A percentile compares a stretch with the other conserved stretches of the same genome.
These are phyloP conservation scores for Trichomalopsis sarcophagae DNA, from an alignment of 1,140 invertebrate genomes.

Conservation along the genomic window DNA sequence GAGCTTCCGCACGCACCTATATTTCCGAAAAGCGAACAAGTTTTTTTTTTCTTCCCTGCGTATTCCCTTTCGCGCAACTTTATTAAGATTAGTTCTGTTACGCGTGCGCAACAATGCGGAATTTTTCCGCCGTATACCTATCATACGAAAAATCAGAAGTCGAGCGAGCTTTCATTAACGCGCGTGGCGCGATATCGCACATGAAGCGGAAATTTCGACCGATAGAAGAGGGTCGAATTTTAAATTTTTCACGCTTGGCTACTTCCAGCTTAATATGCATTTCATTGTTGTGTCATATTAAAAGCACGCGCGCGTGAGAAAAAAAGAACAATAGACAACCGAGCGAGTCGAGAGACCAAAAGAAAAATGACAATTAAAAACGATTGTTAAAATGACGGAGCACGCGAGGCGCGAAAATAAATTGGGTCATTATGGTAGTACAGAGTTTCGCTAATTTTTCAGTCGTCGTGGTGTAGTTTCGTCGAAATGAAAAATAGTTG, in stretches of 20 bases:
- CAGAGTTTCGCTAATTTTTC: slow-evolving; percentile 8
- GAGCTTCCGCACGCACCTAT: neutral
- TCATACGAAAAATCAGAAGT: neutral
- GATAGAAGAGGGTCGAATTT: neutral
- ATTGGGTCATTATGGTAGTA: neutral
- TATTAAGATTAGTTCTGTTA: slow-evolving; percentile 26
- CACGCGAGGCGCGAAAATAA: neutral
- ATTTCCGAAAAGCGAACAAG: slow-evolving; percentile 7
- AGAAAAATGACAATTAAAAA: neutral
- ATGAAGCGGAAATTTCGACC: neutral
- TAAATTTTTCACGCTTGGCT: neutral
- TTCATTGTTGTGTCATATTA: neutral
- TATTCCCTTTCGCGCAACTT: slow-evolving; percentile 14
- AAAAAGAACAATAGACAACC: neutral
- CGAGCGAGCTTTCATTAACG: neutral
- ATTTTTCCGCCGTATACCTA: too few species aligned
- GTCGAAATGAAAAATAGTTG: slow-evolving; percentile 35
- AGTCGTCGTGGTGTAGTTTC: slow-evolving; percentile 36
- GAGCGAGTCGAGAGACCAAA: neutral
- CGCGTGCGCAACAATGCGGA: neutral
- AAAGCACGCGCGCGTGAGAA: neutral
- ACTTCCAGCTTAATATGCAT: neutral
- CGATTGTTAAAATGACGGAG: neutral
- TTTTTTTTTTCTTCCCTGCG: neutral
- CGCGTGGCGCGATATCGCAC: too few species aligned